These are phyloP conservation scores for Cerastoderma edule DNA, from an alignment of 2,888 invertebrate species.

Conservation along the genomic window DNA sequence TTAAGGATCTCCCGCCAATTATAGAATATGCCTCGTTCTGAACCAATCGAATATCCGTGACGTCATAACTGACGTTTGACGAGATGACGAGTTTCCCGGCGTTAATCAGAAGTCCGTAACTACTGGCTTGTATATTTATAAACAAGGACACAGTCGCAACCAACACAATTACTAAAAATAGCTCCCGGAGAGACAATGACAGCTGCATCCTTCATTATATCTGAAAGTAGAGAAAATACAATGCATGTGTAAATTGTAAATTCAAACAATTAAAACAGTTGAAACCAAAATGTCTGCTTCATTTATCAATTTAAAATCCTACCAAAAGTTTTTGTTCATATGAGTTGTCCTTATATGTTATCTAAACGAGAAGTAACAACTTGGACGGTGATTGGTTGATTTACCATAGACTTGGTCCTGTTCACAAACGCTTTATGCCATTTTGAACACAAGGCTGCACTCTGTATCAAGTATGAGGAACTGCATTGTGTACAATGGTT, in stretches of 20 bases:
- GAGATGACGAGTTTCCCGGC: slow-evolving; percentile 8
- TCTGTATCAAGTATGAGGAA: too few relatives aligned
- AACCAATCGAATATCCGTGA: background rate
- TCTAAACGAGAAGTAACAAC: background rate
- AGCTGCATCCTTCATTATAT: slow-evolving; percentile 19
- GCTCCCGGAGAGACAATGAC: slow-evolving; percentile 19
- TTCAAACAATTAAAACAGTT: background rate
- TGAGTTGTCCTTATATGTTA: background rate
- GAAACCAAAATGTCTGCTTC: too few relatives aligned
- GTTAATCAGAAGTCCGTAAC: slow-evolving; percentile 27
- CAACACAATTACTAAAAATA: slow-evolving; percentile 35
- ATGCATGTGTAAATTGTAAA: background rate
- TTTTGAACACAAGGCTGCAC: too few relatives aligned
- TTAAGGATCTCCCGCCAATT: slow-evolving; percentile 35
- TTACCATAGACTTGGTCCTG: too few relatives aligned
- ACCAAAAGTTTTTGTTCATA: too few relatives aligned
- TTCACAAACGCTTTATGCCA: too few relatives aligned
- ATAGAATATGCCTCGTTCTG: slow-evolving; percentile 2
- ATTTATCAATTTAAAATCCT: too few relatives aligned
- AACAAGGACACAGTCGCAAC: slow-evolving; percentile 35
- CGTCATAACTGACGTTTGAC: slow-evolving; percentile 15
- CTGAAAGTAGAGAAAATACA: slow-evolving; percentile 21
- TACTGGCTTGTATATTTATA: slow-evolving; percentile 38
- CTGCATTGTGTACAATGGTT: too few relatives aligned
- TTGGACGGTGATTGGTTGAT: too few relatives aligned